Evolutionary conservation across 2,888 invertebrate species (phyloP), one percentile per base, ranked within the genome.

Genomic region (Pachydiplax longipennis): DNA sequence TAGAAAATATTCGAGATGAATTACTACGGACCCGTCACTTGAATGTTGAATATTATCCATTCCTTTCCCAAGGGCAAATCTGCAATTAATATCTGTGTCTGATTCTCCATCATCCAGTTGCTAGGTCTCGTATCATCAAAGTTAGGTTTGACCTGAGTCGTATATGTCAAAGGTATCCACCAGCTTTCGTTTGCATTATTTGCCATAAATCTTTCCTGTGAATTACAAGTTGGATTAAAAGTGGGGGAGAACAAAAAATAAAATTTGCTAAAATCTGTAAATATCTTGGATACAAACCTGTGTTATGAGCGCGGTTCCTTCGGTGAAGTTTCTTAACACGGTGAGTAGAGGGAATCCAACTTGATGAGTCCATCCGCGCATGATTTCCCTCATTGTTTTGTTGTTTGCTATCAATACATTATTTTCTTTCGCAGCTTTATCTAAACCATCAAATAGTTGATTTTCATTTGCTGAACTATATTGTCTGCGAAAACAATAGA

Each of bases 321-420:
- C 94, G 0, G 93, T 92, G 91, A 96, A 96, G 93, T 96, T 94
- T 92, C 96, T 94, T 0, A 93, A 93, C 0, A 96, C 95, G 0
- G 94, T 95, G 8, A 97, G 94, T 0, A 96, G 94, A 0, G 97
- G 97, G 93, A 96, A 97, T 0, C 97, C 97, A 0, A 96, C 95
- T 93, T 97, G 96, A 25, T 95, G 94, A 0, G 97, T 96, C 97
- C 97, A 97, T 0, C 96, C 95, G 93, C 96, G 95, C 95, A 97
- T 96, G 91, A 97, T 95, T 13, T 94, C 94, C 48, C 95, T 95
- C 3, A 96, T 94, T 0, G 95, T 95, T 0, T 95, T 92, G 22
- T 94, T 94, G 3, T 93, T 92, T 0, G 95, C 94, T 6, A 93
- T 92, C 3, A 96, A 95, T 91, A 8, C 92, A 94, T 35, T 35